phyloP scores from a whole-genome alignment of 2,888 invertebrate genomes.

The Abrostola triplasia region DNA sequence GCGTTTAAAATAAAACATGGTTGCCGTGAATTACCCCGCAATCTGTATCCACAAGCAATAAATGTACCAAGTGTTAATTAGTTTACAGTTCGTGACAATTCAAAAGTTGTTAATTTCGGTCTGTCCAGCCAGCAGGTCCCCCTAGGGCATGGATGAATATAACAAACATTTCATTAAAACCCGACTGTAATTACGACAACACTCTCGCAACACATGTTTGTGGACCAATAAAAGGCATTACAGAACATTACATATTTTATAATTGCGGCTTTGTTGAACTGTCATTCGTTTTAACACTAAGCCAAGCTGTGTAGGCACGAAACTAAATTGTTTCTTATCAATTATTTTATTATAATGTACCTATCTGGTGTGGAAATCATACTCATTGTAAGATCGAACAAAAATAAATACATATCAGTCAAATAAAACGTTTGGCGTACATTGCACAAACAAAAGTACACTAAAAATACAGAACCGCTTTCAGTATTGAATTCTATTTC shows the following conservation, averaged over 20 bases:
- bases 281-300: neutral
- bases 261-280: neutral
- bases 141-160: slow-evolving; percentile 47
- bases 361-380: no score
- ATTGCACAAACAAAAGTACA: neutral
- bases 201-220: slow-evolving; percentile 52
- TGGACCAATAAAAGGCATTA: slow-evolving; percentile 45
- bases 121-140: slow-evolving; percentile 45
- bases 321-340: no score
- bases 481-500: slow-evolving; percentile 8
- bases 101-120: slow-evolving; percentile 63
- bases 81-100: slow-evolving; percentile 58
- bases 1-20: slow-evolving; percentile 27
- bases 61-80: slow-evolving; percentile 60
- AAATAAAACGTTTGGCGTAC: neutral
- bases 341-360: no score
- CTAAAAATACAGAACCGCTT: neutral
- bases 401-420: neutral
- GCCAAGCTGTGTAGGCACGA: neutral
- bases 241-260: slow-evolving; percentile 23
- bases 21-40: slow-evolving; percentile 35
- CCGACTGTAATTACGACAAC: slow-evolving; percentile 57
- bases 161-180: slow-evolving; percentile 63
- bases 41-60: slow-evolving; percentile 39
- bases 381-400: no score